Percentiles rank a stretch among this genome's conserved stretches.
Evolutionary conservation across 1,140 invertebrate genomes (phyloP).

Genomic region (Scaptomyza graminum): DNA sequence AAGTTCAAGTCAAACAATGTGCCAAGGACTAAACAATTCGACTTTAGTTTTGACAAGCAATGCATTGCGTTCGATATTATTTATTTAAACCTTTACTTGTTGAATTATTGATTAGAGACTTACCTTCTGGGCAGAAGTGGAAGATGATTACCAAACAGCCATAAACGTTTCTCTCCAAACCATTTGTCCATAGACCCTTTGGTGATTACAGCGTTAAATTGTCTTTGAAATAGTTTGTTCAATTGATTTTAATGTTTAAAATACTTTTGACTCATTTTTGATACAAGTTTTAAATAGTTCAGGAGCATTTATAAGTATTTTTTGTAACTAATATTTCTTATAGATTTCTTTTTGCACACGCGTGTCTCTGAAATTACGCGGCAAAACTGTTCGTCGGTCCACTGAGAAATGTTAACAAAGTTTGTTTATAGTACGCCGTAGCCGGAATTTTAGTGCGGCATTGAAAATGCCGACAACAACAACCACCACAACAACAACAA

Average conservation of each 20-base stretch:
- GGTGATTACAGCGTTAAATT: not conserved
- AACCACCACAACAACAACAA: not conserved
- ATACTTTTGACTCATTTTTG: constrained; percentile 38
- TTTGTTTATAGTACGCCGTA: constrained; percentile 71
- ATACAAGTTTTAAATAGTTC: not conserved
- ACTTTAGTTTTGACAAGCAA: too few species aligned
- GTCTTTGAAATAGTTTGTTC: constrained; percentile 20
- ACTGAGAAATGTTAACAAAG: constrained; percentile 67
- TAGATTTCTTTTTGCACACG: constrained; percentile 41
- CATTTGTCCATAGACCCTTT: constrained; percentile 91
- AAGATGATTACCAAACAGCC: constrained; percentile 93
- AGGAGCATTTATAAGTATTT: not conserved
- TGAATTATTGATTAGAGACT: constrained; percentile 34
- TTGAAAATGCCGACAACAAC: constrained; percentile 64
- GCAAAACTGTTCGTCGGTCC: constrained; percentile 55
- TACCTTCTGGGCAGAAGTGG: constrained; percentile 92
- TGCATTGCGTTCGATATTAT: not conserved
- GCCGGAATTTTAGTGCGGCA: constrained; percentile 71
- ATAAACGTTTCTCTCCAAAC: constrained; percentile 93
- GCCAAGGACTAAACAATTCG: not conserved
- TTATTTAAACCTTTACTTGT: not conserved
- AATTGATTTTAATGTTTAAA: constrained; percentile 3
- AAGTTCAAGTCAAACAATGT: constrained; percentile 43
- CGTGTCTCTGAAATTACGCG: constrained; percentile 50
- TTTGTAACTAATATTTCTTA: not conserved